phyloP scores from a whole-genome alignment of 2,113 vertebrate genomes.

The Neotragus moschatus region DNA sequence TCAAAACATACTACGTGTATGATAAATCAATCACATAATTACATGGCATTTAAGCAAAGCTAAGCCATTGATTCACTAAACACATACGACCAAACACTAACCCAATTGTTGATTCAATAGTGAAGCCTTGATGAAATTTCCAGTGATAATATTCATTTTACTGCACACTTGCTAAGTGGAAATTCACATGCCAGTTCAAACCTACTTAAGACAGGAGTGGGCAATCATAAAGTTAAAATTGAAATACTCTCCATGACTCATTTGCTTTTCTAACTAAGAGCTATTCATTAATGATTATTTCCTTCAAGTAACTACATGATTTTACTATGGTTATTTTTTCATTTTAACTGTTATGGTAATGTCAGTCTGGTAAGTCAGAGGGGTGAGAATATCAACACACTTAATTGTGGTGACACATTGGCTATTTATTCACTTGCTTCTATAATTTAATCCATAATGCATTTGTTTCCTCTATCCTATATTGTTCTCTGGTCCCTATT shows the following conservation, averaged over 20 bases:
- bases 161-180: conserved; percentile 1
- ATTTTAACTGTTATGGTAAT: neutral
- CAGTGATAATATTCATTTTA: neutral
- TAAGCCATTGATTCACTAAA: conserved; percentile 34
- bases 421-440: neutral
- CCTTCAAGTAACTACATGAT: neutral
- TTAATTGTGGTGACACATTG: neutral
- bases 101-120: neutral
- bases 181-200: neutral
- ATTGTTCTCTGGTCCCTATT: neutral
- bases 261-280: neutral
- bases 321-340: neutral
- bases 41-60: conserved; percentile 6
- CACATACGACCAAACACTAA: neutral
- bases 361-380: neutral
- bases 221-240: neutral
- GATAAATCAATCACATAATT: conserved; percentile 51
- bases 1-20: neutral
- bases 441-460: neutral
- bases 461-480: neutral
- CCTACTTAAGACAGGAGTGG: neutral
- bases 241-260: neutral
- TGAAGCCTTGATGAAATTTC: neutral
- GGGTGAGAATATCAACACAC: neutral
- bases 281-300: neutral